These are phyloP conservation scores for Formicarius rufipectus DNA, from an alignment of 2,113 vertebrate species.

Conservation along the genomic window DNA sequence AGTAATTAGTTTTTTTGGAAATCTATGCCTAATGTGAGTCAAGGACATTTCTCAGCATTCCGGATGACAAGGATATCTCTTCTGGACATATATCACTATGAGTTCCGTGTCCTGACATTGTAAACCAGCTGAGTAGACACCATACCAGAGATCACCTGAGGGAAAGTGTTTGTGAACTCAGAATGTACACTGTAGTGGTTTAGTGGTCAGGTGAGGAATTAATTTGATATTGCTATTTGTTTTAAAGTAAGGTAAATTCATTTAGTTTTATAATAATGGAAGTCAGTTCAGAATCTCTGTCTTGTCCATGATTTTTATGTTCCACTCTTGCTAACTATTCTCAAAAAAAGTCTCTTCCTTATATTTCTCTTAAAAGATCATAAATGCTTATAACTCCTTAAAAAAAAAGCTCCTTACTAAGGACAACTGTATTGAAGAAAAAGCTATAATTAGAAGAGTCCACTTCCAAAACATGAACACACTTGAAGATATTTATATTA, in stretches of 20 bases:
- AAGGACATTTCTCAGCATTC: neutral
- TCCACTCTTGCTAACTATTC: neutral
- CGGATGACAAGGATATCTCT: neutral
- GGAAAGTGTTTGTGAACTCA: neutral
- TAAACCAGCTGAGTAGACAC: neutral
- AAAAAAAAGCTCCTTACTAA: neutral
- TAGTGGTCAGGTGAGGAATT: neutral
- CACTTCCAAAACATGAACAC: neutral
- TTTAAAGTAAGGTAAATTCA: neutral
- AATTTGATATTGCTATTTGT: neutral
- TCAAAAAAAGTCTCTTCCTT: neutral
- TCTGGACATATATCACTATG: neutral
- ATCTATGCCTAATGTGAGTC: neutral
- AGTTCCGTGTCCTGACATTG: neutral
- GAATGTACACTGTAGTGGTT: rapidly evolving
- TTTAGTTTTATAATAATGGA: neutral
- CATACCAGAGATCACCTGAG: neutral
- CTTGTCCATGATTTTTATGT: neutral
- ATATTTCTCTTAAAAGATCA: neutral
- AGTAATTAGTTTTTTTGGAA: neutral
- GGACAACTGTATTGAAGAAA: neutral
- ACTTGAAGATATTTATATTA: neutral
- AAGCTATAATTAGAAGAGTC: neutral
- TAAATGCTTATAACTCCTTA: neutral
- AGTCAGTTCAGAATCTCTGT: neutral